Base-by-base conservation (phyloP, 2,888 invertebrate genomes). In the Lacanobia wlatinum region DNA sequence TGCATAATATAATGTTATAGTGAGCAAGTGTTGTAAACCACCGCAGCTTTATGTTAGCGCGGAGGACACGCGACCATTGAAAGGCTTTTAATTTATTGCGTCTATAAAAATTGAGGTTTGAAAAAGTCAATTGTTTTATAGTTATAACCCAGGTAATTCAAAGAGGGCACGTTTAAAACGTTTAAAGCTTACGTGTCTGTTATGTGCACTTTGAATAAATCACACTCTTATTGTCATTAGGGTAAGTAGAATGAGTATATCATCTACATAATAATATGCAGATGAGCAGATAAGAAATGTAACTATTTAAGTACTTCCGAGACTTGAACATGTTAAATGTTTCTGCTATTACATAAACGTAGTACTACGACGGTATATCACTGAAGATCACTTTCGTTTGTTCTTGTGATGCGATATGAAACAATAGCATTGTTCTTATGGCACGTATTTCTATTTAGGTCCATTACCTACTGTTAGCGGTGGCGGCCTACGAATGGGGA, bases 351-450 rank as follows among this genome's bases (percentile, higher is more conserved):
- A 86, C 84, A 76, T 90, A 87, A 84, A 79, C 63, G 40, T 69
- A 48, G 18, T 16, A 56, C 23, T 46, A 53, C 43, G 48, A 55
- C 14, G 52, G 58, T 82, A 79, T 78, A 70, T 70, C 61, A 82
- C 78, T 72, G 73, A 70, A 84, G 70, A 86, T 86, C 78, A 84
- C 84, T 89, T 89, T 89, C 87, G 81, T 86, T 87, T 85, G 70
- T 83, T 84, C 55, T 80, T 78, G 74, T 78, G 74, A 82, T 79
- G 70, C 74, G 84, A 50, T 75, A 74, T 73, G 61, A 84, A 82
- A 85, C 83, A 86, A 88, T 87, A 59, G 74, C 74, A 74, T 82
- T 77, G 79, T 83, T 83, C 68, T 70, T 66, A 66, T 50, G 69
- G 64, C 56, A 70, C 75, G 50, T 78, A 58, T 69, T 75, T 66